A percentile compares a stretch with the other conserved stretches of the same genome.
Evolutionary conservation across 2,113 vertebrate genomes (phyloP).

Genomic region (Lethenteron camtschaticum): DNA sequence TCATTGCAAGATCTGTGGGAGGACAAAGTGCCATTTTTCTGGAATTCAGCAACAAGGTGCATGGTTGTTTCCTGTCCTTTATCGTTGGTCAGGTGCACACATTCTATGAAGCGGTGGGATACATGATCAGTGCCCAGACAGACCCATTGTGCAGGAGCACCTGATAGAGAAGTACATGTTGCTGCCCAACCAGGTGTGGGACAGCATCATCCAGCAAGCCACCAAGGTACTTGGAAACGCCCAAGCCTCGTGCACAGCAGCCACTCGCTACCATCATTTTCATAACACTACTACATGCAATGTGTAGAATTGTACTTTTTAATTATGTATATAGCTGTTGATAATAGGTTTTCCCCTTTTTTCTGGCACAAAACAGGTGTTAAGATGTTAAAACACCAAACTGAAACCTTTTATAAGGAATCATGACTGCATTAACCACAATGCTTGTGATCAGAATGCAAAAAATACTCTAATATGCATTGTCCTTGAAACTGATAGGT

Average conservation of each 20-base stretch:
- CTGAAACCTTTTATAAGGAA: too few relatives aligned
- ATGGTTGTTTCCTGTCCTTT: background rate
- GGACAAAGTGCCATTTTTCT: background rate
- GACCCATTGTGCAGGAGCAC: constrained; percentile 85
- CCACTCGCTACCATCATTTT: too few relatives aligned
- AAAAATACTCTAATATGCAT: too few relatives aligned
- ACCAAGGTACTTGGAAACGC: constrained; percentile 53
- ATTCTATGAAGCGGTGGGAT: constrained; percentile 91
- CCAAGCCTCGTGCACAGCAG: too few relatives aligned
- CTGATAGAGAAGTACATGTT: constrained; percentile 98
- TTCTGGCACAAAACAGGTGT: too few relatives aligned
- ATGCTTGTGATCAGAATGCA: too few relatives aligned
- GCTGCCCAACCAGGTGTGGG: constrained; percentile 97
- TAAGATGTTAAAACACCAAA: too few relatives aligned
- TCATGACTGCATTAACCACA: too few relatives aligned
- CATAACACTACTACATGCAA: too few relatives aligned
- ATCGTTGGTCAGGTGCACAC: constrained; percentile 57
- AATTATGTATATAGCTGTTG: background rate
- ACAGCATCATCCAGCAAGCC: constrained; percentile 97
- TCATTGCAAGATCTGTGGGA: background rate
- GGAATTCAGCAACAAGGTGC: background rate
- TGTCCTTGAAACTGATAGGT: too few relatives aligned
- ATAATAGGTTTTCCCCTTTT: too few relatives aligned
- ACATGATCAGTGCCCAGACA: constrained; percentile 98
- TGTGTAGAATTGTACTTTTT: background rate